Evolutionary conservation across 2,888 invertebrate genomes (phyloP).

Genomic region (Lasioglossum calceatum): DNA sequence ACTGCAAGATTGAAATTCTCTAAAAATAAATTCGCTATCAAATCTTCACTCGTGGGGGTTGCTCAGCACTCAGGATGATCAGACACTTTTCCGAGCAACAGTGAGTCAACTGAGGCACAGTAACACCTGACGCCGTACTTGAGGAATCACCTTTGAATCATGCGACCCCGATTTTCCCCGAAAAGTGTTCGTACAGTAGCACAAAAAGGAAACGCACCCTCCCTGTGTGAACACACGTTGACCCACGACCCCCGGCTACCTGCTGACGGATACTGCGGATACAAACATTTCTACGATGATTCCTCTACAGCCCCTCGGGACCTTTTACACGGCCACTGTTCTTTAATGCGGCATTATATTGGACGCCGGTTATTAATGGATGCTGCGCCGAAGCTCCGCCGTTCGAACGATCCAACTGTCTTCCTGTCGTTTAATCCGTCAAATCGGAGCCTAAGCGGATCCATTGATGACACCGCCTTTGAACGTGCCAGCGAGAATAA

Average conservation of each 20-base stretch:
- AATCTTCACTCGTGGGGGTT: neutral
- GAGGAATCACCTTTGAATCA: constrained; percentile 22
- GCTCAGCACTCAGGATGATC: neutral
- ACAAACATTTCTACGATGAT: constrained; percentile 72
- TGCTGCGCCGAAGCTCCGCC: constrained; percentile 64
- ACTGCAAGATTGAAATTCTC: neutral
- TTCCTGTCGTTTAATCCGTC: constrained; percentile 56
- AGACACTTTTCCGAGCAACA: neutral
- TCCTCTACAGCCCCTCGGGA: constrained; percentile 63
- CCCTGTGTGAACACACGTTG: constrained; percentile 61
- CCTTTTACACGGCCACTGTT: constrained; percentile 69
- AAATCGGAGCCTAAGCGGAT: constrained; percentile 57
- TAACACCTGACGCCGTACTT: constrained; percentile 48
- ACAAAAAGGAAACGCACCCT: constrained; percentile 36
- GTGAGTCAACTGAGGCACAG: neutral
- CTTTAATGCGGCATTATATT: constrained; percentile 81
- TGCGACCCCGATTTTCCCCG: constrained; percentile 22
- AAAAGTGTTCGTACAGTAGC: constrained; percentile 29
- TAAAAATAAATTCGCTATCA: neutral
- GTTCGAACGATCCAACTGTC: constrained; percentile 54
- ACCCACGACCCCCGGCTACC: constrained; percentile 74
- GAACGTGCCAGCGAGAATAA: constrained; percentile 37
- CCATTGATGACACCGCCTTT: constrained; percentile 48
- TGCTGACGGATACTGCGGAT: constrained; percentile 66
- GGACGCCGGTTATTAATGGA: constrained; percentile 77